Conservation (phyloP, 2,797 vertebrate species). For the Hephaestus fuliginosus region DNA sequence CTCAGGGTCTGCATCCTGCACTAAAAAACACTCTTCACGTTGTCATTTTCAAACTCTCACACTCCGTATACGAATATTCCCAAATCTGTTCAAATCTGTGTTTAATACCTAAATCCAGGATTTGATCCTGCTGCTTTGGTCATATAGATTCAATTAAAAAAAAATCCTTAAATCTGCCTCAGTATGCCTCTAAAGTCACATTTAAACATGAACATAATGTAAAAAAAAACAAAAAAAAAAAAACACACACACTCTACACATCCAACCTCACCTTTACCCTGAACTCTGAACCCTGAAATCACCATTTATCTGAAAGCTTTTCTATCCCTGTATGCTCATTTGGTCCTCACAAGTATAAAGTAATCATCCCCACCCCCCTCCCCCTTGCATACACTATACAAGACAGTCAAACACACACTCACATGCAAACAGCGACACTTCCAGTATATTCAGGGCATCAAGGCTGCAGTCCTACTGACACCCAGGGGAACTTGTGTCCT, state of each 20-base stretch:
- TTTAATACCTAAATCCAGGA: slow-evolving; percentile 42
- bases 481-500: slow-evolving; percentile 83
- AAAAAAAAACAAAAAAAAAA: no score
- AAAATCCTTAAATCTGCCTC: slow-evolving; percentile 32
- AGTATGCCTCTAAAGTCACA: not conserved
- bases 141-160: slow-evolving; percentile 13
- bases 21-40: not conserved
- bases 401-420: slow-evolving; percentile 30
- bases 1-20: not conserved
- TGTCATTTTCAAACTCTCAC: not conserved
- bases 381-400: slow-evolving; percentile 7
- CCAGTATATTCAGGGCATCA: slow-evolving; percentile 63
- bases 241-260: not conserved
- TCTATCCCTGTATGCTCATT: not conserved
- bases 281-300: no score
- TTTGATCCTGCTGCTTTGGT: slow-evolving; percentile 22
- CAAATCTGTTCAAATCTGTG: slow-evolving; percentile 31
- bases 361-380: not conserved
- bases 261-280: not conserved
- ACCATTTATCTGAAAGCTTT: not conserved
- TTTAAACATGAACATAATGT: no score
- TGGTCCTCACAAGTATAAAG: slow-evolving; percentile 14
- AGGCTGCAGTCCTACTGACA: slow-evolving; percentile 68
- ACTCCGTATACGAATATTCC: slow-evolving; percentile 1
- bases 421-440: slow-evolving; percentile 61